A percentile compares a stretch with the other conserved stretches of the same genome.
These are phyloP conservation scores for Marmota monax DNA, from an alignment of 2,113 vertebrate genomes.

Conservation along the genomic window DNA sequence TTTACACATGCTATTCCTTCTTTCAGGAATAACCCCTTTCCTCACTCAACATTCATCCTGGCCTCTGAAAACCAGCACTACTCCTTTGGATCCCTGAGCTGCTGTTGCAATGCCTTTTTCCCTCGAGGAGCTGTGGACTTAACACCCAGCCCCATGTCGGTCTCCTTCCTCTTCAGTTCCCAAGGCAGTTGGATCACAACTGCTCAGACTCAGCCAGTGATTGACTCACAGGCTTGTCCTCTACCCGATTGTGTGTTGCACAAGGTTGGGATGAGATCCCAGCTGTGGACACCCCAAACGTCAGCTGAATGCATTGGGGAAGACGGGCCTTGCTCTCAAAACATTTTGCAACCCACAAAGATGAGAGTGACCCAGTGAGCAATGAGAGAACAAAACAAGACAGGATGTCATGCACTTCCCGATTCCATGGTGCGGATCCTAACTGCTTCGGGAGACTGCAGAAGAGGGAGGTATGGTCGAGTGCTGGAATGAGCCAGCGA, in stretches of 20 bases:
- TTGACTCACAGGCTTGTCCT: not conserved
- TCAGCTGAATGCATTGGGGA: not conserved
- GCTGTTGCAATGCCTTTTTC: fast-evolving
- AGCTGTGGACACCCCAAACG: too few species aligned
- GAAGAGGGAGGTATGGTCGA: not conserved
- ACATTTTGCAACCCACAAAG: not conserved
- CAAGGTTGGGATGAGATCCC: not conserved
- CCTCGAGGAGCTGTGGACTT: not conserved
- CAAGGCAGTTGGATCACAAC: not conserved
- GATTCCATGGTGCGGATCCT: not conserved
- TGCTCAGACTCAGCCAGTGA: not conserved
- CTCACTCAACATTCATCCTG: not conserved
- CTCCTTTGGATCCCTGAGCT: too few species aligned
- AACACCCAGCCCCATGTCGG: not conserved
- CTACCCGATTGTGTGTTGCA: not conserved
- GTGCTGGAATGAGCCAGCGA: not conserved
- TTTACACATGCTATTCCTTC: not conserved
- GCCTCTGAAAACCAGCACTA: not conserved
- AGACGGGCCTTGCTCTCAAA: not conserved
- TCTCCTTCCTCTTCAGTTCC: not conserved
- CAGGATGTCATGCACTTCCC: not conserved
- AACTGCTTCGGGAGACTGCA: not conserved
- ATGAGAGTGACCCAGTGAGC: not conserved
- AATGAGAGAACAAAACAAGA: conserved; percentile 19
- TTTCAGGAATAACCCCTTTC: not conserved